phyloP scores from a whole-genome alignment of 2,888 invertebrate species.

The Epirrhoe tristata region DNA sequence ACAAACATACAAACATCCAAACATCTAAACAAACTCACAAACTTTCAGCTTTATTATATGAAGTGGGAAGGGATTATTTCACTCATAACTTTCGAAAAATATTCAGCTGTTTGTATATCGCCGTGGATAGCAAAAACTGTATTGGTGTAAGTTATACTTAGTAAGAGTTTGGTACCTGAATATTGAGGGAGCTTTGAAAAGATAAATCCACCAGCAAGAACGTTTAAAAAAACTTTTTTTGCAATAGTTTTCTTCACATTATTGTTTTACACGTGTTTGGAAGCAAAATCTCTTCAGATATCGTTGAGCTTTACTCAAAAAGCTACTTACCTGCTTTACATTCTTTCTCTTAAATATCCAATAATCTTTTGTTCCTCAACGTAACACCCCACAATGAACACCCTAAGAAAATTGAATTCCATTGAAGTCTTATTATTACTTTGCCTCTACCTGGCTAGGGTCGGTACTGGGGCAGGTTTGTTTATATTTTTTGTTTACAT shows the following conservation, averaged over 20 bases:
- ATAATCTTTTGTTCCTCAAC: constrained; percentile 26
- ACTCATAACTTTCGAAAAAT: background rate
- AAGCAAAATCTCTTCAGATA: background rate
- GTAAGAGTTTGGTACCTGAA: too few species aligned
- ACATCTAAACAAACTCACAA: too few species aligned
- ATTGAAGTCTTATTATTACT: constrained; percentile 51
- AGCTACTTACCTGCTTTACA: constrained; percentile 5
- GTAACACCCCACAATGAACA: constrained; percentile 8
- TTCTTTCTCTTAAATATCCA: constrained; percentile 2
- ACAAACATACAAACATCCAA: too few species aligned
- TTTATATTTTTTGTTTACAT: constrained; percentile 73
- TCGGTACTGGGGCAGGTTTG: constrained; percentile 58
- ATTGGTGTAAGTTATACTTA: too few species aligned
- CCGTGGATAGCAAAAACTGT: too few species aligned
- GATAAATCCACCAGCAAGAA: too few species aligned
- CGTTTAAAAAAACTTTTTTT: background rate
- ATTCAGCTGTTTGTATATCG: too few species aligned
- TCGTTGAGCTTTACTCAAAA: background rate
- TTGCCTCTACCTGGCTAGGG: constrained; percentile 63
- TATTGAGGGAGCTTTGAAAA: background rate
- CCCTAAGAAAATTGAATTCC: constrained; percentile 22
- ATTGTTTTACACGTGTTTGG: background rate
- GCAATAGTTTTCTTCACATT: background rate
- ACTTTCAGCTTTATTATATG: too few species aligned
- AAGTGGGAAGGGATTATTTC: too few species aligned